Evolutionary conservation across 2,888 invertebrate species (phyloP), one percentile per base, ranked within the genome.

Genomic region (Drosophila quinaria): DNA sequence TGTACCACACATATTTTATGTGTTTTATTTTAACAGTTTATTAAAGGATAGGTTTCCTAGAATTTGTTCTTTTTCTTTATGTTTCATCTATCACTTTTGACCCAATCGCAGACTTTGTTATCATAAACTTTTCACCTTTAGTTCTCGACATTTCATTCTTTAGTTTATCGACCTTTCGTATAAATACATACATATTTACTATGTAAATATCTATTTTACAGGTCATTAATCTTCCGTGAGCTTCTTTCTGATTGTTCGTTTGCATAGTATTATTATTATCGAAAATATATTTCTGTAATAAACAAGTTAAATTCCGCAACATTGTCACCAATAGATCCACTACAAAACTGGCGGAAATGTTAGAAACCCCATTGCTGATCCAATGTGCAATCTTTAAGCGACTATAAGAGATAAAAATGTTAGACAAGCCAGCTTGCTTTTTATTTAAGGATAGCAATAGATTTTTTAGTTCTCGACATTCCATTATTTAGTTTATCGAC

Each of bases 101-200:
- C 22, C 11, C 19, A 51, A 54, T 41, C 35, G 31, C 25, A 42
- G 54, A 6, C 46, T 55, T 33, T 9, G 58, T 61, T 62, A 51
- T 39, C 67, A 68, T 79, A 65, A 56, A 35, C 19, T 41, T n/a
- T 60, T 42, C 49, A 66, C 41, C 60, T 31, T 35, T 11, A 17
- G 49, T 66, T 73, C 73, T 81, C 59, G 60, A 61, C 19, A 58
- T 59, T 33, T 39, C 47, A 25, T 56, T 74, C 55, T 46, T 22
- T 29, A 51, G 87, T 78, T 74, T 74, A 70, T 59, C 69, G 72
- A 82, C 78, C 87, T 42, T 51, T 66, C 35, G 47, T 11, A 22
- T 29, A 41, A 22, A 41, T 54, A 59, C 58, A 54, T 31, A 42
- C 13, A 3, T 9, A 49, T n/a, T 37, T 31, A 29, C 17, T 22